Percentiles rank a stretch among this genome's conserved stretches.
Conservation (phyloP, 1,140 invertebrate genomes). For the Macrotrachela quadricornifera region DNA sequence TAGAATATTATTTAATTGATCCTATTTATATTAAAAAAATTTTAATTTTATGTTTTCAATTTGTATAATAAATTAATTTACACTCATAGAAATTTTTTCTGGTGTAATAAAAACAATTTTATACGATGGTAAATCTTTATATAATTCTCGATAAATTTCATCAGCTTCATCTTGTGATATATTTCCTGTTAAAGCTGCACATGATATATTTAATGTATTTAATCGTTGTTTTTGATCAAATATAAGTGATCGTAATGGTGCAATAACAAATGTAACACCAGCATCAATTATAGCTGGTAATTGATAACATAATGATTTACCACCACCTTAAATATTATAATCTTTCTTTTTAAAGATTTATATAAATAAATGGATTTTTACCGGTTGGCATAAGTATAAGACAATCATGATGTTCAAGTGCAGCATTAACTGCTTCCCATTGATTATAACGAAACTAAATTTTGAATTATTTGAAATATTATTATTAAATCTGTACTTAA, state of each 20-base stretch:
- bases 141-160: conserved; percentile 15
- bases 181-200: conserved; percentile 27
- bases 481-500: too few species aligned
- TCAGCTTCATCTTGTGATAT: conserved; percentile 38
- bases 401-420: too few species aligned
- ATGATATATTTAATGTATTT: conserved; percentile 32
- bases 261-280: conserved; percentile 28
- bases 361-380: too few species aligned
- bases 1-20: conserved; percentile 34
- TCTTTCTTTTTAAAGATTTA: too few species aligned
- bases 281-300: conserved; percentile 23
- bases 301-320: conserved; percentile 33
- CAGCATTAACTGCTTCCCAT: conserved; percentile 21
- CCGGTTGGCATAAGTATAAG: too few species aligned
- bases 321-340: conserved; percentile 28
- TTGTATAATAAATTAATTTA: conserved; percentile 28
- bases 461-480: too few species aligned
- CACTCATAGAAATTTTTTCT: conserved; percentile 48
- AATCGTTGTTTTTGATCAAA: conserved; percentile 29
- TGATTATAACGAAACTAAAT: conserved; percentile 77
- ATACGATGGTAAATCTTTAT: background rate
- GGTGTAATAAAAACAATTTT: conserved; percentile 66
- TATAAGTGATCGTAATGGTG: conserved; percentile 28
- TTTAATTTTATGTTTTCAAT: too few species aligned
- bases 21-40: background rate